These are phyloP conservation scores for Saimiri boliviensis DNA, from an alignment of 2,113 vertebrate genomes.

Conservation along the genomic window DNA sequence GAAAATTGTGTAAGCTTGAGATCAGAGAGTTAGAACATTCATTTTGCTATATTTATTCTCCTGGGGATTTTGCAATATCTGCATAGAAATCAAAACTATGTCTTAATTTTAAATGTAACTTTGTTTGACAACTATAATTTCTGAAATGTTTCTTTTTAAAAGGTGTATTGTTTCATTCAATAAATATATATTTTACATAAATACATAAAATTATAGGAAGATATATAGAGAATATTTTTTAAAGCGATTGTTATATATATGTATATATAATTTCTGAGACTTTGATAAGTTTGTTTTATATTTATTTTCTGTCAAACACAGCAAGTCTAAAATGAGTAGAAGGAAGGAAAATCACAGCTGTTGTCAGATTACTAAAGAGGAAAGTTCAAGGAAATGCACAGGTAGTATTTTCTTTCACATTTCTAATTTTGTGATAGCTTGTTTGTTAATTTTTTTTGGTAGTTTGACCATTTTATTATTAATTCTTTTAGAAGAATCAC, in stretches of 20 bases:
- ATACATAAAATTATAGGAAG: not conserved
- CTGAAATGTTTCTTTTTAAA: not conserved
- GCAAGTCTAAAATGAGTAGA: not conserved
- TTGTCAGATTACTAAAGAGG: not conserved
- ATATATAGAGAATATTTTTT: not conserved
- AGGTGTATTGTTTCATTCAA: not conserved
- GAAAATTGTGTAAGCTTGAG: not conserved
- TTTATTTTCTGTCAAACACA: not conserved
- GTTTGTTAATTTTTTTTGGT: not conserved
- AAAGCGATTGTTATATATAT: not conserved
- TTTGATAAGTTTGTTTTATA: not conserved
- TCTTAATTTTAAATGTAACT: not conserved
- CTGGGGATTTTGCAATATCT: not conserved
- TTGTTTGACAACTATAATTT: not conserved
- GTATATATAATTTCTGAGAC: not conserved
- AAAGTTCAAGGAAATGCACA: not conserved
- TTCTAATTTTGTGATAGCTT: not conserved
- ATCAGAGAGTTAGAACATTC: not conserved
- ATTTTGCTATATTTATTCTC: not conserved
- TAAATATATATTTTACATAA: not conserved
- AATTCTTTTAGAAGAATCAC: not conserved
- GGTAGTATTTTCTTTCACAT: not conserved
- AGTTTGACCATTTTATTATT: not conserved
- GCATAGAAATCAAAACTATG: not conserved
- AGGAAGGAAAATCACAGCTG: not conserved